Evolutionary conservation across 2,888 invertebrate genomes (phyloP).

Genomic region (Dendrolimus pini): DNA sequence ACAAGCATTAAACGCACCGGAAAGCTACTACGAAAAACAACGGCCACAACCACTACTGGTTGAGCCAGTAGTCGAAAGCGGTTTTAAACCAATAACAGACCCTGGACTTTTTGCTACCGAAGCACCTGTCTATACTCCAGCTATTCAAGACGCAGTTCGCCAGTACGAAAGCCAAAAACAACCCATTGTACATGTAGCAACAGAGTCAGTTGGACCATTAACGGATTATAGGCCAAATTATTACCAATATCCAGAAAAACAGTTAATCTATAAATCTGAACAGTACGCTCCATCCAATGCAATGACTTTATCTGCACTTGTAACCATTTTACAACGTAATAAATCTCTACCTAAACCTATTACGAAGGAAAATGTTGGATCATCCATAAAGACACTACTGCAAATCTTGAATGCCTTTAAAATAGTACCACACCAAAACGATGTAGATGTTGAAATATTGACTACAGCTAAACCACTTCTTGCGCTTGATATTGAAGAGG

Average conservation of each 20-base stretch:
- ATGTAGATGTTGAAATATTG: conserved; percentile 42
- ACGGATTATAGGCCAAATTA: conserved; percentile 37
- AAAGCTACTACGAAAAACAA: conserved; percentile 58
- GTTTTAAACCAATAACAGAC: conserved; percentile 54
- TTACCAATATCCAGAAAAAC: conserved; percentile 44
- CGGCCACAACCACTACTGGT: conserved; percentile 24
- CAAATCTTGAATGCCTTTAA: conserved; percentile 85
- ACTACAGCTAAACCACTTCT: conserved; percentile 58
- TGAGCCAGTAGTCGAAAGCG: conserved; percentile 51
- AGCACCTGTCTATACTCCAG: conserved; percentile 29
- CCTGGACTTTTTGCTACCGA: conserved; percentile 30
- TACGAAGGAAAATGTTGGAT: conserved; percentile 86
- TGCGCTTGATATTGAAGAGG: conserved; percentile 28
- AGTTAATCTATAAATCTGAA: conserved; percentile 29
- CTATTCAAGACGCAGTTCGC: conserved; percentile 20
- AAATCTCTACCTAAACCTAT: conserved; percentile 86
- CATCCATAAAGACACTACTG: conserved; percentile 85
- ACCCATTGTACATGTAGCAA: conserved; percentile 24
- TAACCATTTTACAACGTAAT: conserved; percentile 84
- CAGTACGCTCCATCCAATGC: conserved; percentile 31
- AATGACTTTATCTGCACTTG: conserved; percentile 66
- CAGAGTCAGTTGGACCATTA: conserved; percentile 23
- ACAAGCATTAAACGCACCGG: conserved; percentile 48
- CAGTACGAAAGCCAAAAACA: conserved; percentile 32
- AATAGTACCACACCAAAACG: conserved; percentile 51